Evolutionary conservation across 2,797 vertebrate species (phyloP), one percentile per base, ranked within the genome.

Genomic region (Coregonus sp.): DNA sequence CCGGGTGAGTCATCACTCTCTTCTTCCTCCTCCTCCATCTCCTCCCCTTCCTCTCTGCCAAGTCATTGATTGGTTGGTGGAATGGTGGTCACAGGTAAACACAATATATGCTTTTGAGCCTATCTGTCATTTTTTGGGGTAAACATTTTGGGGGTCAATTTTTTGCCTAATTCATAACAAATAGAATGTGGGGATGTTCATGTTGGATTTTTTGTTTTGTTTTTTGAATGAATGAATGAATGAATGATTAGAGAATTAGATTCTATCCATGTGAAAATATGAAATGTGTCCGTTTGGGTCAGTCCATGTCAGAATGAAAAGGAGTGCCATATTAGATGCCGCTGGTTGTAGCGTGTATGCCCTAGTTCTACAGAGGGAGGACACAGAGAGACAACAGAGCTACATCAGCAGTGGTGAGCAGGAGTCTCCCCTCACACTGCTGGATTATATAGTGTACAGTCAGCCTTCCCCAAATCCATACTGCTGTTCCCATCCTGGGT

Each of bases 1-100:
- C 95, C 94, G 4, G 96, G 96, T 97, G 90, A 94, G 95, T 94
- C 78, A 66, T 73, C 47, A 74, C 67, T 73, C 81, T 79, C 14
- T 4, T 54, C 77, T 81, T 29, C 14, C 59, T 56, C 20, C 7
- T 14, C 11, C n/a, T 5, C 37, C 56, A 31, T 29, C 4, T 18
- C 35, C 33, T 40, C 40, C 16, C 15, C 59, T 29, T 40, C n/a
- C 20, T n/a, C 33, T 80, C 31, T 15, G 69, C 70, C 68, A 80
- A 1, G 70, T 18, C 33, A 52, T 52, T 12, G 61, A 66, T 61
- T 9, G 40, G 72, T 9, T 37, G 35, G 20, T 61, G 5, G 52
- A 15, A 25, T 2, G 11, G 11, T 31, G 14, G 29, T 16, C 20
- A 18, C 31, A 16, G 5, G 12, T 16, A 35, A 33, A 68, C 31